phyloP scores from a whole-genome alignment of 2,797 vertebrate species.

The Pseudochirops cupreus region DNA sequence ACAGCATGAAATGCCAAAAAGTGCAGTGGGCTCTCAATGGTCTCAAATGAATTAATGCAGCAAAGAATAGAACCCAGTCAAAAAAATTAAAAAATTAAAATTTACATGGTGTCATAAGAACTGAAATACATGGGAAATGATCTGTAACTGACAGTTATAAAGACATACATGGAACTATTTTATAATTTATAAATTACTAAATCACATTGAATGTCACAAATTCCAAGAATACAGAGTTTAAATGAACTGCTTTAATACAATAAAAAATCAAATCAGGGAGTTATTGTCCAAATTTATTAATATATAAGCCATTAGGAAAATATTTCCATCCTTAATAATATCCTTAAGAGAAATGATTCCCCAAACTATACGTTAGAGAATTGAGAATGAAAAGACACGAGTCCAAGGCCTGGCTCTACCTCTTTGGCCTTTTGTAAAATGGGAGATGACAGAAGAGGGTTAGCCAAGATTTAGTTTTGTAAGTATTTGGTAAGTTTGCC shows the following conservation, averaged over 20 bases:
- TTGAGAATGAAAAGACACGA: neutral
- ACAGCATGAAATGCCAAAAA: conserved; percentile 29
- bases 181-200: neutral
- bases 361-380: neutral
- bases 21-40: neutral
- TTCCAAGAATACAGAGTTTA: conserved; percentile 59
- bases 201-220: conserved; percentile 47
- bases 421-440: neutral
- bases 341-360: neutral
- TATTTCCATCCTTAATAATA: neutral
- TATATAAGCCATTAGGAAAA: neutral
- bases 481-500: neutral
- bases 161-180: conserved; percentile 17
- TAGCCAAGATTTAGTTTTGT: neutral
- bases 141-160: conserved; percentile 37
- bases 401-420: neutral
- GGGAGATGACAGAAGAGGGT: neutral
- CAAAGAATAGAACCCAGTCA: neutral
- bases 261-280: neutral
- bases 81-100: conserved; percentile 38
- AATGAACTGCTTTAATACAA: neutral
- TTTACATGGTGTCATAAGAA: conserved; percentile 14
- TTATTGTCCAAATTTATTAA: neutral
- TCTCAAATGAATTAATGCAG: conserved; percentile 32
- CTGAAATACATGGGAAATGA: conserved; percentile 38